A percentile compares a stretch with the other conserved stretches of the same genome.
These are phyloP conservation scores for Xylocampa areola DNA, from an alignment of 2,888 invertebrate genomes.

Conservation along the genomic window DNA sequence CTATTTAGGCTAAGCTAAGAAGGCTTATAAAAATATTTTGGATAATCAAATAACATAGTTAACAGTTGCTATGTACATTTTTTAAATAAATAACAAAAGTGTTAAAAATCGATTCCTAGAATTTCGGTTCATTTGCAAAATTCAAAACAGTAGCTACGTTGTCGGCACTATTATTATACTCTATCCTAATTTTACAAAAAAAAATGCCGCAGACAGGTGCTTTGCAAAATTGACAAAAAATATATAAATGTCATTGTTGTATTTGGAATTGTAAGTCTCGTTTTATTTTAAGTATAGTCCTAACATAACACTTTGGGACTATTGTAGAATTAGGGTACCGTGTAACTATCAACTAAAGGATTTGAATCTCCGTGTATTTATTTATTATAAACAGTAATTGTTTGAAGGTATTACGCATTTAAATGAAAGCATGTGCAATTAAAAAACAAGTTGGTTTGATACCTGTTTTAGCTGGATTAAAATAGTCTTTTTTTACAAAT, in stretches of 20 bases:
- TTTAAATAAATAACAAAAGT: too few species aligned
- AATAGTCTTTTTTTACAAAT: too few species aligned
- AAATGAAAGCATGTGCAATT: too few species aligned
- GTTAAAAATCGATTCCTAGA: too few species aligned
- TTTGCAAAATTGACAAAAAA: conserved; percentile 57
- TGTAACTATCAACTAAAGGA: background rate
- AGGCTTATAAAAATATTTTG: too few species aligned
- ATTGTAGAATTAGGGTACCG: conserved; percentile 57
- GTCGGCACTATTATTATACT: conserved; percentile 24
- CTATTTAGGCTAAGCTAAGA: too few species aligned
- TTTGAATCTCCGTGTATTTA: background rate
- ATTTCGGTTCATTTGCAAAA: background rate
- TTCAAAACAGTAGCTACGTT: conserved; percentile 25
- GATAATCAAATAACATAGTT: too few species aligned
- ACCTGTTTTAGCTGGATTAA: too few species aligned
- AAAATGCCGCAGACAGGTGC: conserved; percentile 38
- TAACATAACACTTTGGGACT: conserved; percentile 69
- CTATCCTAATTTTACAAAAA: conserved; percentile 31
- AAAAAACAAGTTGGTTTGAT: too few species aligned
- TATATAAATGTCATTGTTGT: conserved; percentile 50
- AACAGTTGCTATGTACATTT: too few species aligned
- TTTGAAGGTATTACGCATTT: too few species aligned
- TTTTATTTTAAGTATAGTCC: conserved; percentile 60
- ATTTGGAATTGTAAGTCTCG: conserved; percentile 40
- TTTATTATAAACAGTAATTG: too few species aligned